Conservation (phyloP, 1,140 invertebrate species). For the Solenopsis invicta region DNA sequence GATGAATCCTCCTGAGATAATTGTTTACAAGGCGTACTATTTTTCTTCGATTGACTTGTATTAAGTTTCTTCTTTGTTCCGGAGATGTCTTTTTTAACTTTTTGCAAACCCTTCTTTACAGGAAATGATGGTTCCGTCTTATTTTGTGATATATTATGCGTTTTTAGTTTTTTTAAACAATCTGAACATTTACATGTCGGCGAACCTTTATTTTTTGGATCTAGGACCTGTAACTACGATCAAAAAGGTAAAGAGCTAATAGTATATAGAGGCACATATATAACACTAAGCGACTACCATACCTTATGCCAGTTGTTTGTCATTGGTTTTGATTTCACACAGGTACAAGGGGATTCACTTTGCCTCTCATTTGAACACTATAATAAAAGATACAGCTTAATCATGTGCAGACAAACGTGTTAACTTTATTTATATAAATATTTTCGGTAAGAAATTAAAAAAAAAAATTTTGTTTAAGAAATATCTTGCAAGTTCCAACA, state of each 20-base stretch:
- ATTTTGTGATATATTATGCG: conserved; percentile 68
- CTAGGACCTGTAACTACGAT: conserved; percentile 83
- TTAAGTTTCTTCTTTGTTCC: conserved; percentile 64
- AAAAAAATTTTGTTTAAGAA: background rate
- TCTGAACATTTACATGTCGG: conserved; percentile 84
- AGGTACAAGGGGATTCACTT: conserved; percentile 71
- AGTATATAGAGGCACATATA: background rate
- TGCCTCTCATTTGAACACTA: conserved; percentile 75
- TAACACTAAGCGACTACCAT: conserved; percentile 44
- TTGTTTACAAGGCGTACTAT: conserved; percentile 36
- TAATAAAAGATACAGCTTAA: conserved; percentile 49
- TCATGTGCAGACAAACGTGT: background rate
- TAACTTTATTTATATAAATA: background rate
- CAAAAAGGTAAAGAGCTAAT: conserved; percentile 26
- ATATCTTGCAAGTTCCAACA: conserved; percentile 43
- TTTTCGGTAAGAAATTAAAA: background rate
- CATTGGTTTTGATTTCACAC: conserved; percentile 78
- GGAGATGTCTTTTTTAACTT: conserved; percentile 59
- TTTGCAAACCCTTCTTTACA: conserved; percentile 72
- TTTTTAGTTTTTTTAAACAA: conserved; percentile 81
- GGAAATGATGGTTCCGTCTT: conserved; percentile 72
- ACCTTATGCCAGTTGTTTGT: conserved; percentile 84
- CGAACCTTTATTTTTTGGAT: conserved; percentile 84
- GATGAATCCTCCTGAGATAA: conserved; percentile 71
- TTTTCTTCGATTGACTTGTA: conserved; percentile 61